Evolutionary conservation across 2,888 invertebrate species (phyloP).

Genomic region (Apamea epomidion): DNA sequence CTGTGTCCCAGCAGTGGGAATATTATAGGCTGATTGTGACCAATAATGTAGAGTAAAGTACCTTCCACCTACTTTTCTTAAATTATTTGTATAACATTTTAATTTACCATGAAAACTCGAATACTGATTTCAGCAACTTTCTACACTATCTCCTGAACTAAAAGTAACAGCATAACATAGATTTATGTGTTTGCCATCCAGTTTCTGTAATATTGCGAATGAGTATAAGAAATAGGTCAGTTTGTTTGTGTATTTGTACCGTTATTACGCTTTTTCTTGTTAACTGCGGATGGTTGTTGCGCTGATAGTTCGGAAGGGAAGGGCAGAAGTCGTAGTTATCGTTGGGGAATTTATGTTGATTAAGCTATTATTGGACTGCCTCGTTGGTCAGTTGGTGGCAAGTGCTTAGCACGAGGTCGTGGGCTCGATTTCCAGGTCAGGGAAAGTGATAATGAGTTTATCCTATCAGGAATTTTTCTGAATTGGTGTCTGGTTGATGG

Average conservation of each 20-base stretch:
- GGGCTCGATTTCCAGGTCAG: too few species aligned
- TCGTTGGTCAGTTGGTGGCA: too few species aligned
- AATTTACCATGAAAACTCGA: neutral
- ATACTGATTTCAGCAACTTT: neutral
- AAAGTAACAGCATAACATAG: constrained; percentile 67
- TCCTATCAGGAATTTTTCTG: too few species aligned
- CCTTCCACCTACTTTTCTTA: neutral
- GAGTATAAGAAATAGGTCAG: constrained; percentile 69
- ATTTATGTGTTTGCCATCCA: constrained; percentile 74
- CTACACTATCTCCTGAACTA: constrained; percentile 52
- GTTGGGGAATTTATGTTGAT: constrained; percentile 25
- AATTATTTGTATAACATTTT: neutral
- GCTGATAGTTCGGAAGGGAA: constrained; percentile 11
- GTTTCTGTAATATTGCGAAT: constrained; percentile 67
- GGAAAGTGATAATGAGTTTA: too few species aligned
- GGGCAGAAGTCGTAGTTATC: constrained; percentile 13
- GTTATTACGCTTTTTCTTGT: constrained; percentile 60
- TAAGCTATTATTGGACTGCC: neutral
- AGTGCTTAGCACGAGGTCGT: too few species aligned
- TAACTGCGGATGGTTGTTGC: constrained; percentile 39
- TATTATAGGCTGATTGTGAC: too few species aligned
- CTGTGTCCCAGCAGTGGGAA: neutral
- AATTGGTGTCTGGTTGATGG: too few species aligned
- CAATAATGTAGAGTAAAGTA: too few species aligned
- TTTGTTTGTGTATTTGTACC: constrained; percentile 62